Conservation (phyloP, 1,140 invertebrate genomes). For the Caenorhabditis briggsae region DNA sequence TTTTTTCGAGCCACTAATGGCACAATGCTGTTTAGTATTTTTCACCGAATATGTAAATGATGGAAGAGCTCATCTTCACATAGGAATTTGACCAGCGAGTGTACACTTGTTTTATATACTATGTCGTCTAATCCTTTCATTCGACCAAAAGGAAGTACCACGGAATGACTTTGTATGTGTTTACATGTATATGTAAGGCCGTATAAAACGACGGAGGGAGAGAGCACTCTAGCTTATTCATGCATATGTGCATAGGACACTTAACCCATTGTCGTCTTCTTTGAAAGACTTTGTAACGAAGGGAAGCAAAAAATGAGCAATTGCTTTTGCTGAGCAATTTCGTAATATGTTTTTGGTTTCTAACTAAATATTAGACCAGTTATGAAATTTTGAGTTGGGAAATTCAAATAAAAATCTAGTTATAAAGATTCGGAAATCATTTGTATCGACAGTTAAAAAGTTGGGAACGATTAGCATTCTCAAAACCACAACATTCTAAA, state of each 20-base stretch:
- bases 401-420: no score
- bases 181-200: conserved; percentile 11
- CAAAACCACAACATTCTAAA: no score
- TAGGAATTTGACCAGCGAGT: background rate
- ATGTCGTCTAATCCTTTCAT: conserved; percentile 27
- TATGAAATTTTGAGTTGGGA: background rate
- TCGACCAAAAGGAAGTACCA: conserved; percentile 24
- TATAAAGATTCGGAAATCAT: no score
- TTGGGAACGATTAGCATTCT: no score
- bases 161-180: background rate
- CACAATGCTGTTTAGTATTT: no score
- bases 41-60: conserved; percentile 12
- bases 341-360: no score
- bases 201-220: background rate
- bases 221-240: conserved; percentile 27
- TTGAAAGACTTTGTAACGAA: background rate
- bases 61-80: background rate
- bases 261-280: background rate
- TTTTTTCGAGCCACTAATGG: no score
- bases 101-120: conserved; percentile 1
- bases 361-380: background rate
- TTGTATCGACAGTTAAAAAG: no score
- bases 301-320: background rate
- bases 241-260: conserved; percentile 34
- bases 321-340: no score